phyloP scores from a whole-genome alignment of 1,140 invertebrate genomes.

The Listronotus bonariensis region DNA sequence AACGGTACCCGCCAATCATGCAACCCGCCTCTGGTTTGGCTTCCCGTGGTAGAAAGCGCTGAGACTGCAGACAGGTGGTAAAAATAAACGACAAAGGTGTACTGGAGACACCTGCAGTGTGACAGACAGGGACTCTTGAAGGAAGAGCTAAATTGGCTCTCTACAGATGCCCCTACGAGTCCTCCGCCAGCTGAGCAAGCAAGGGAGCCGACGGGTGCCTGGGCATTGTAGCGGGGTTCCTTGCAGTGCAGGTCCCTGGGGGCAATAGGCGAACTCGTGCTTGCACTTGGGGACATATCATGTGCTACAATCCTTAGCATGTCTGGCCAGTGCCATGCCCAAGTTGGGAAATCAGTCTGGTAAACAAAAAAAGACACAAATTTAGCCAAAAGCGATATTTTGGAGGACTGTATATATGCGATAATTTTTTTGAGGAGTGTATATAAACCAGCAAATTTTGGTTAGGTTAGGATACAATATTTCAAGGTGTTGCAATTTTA shows the following conservation, averaged over 20 bases:
- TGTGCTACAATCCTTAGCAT: slow-evolving; percentile 56
- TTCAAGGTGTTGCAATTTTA: too few relatives aligned
- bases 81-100: slow-evolving; percentile 48
- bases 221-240: slow-evolving; percentile 49
- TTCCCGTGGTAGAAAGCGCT: slow-evolving; percentile 53
- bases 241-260: slow-evolving; percentile 40
- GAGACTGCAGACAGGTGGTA: slow-evolving; percentile 47
- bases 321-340: slow-evolving; percentile 54
- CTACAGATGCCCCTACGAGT: slow-evolving; percentile 33
- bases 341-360: slow-evolving; percentile 45
- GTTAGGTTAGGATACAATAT: too few relatives aligned
- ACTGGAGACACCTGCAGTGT: slow-evolving; percentile 49
- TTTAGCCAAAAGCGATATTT: too few relatives aligned
- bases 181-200: slow-evolving; percentile 48
- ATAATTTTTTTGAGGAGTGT: too few relatives aligned
- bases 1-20: slow-evolving; percentile 59
- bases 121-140: slow-evolving; percentile 19
- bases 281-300: slow-evolving; percentile 71
- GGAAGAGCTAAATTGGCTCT: slow-evolving; percentile 17
- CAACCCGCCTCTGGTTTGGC: slow-evolving; percentile 58
- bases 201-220: slow-evolving; percentile 51
- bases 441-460: too few relatives aligned
- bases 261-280: slow-evolving; percentile 60
- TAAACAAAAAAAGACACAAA: slow-evolving; percentile 35
- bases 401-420: not conserved